Evolutionary conservation across 2,888 invertebrate genomes (phyloP).

Genomic region (Julus scandinavius): DNA sequence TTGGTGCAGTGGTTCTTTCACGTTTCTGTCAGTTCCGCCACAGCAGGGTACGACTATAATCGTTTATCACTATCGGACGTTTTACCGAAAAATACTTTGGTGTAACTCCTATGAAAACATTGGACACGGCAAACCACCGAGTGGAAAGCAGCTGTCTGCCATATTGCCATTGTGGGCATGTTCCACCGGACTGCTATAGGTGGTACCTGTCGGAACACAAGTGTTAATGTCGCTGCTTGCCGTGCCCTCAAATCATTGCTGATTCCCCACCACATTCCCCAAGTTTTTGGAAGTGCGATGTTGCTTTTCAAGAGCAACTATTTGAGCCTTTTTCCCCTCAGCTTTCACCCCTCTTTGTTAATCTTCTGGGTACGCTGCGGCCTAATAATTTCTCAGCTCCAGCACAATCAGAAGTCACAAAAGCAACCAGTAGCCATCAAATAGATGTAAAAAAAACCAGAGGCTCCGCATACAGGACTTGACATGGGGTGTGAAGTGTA

Average conservation of each 20-base stretch:
- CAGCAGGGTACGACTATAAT: neutral
- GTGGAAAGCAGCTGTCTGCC: neutral
- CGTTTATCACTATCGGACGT: constrained; percentile 10
- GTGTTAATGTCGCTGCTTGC: neutral
- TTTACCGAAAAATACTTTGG: constrained; percentile 11
- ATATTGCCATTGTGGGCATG: neutral
- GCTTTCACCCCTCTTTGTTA: constrained; percentile 18
- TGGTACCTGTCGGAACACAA: neutral
- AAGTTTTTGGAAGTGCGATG: neutral
- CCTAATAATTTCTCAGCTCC: constrained; percentile 15
- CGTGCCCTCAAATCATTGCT: neutral
- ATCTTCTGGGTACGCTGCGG: neutral
- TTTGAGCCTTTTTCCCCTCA: neutral
- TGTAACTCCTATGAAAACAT: neutral
- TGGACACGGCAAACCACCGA: neutral
- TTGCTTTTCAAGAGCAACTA: neutral
- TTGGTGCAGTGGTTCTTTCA: neutral
- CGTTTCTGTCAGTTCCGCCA: neutral
- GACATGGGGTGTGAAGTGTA: constrained; percentile 30
- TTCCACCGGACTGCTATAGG: too few species aligned
- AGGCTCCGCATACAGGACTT: neutral
- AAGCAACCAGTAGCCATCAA: constrained; percentile 33
- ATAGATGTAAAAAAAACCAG: neutral
- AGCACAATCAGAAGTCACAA: constrained; percentile 3
- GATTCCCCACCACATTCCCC: constrained; percentile 20